A percentile compares a stretch with the other conserved stretches of the same genome.
Evolutionary conservation across 2,888 invertebrate species (phyloP).

Genomic region (Blera fallax): DNA sequence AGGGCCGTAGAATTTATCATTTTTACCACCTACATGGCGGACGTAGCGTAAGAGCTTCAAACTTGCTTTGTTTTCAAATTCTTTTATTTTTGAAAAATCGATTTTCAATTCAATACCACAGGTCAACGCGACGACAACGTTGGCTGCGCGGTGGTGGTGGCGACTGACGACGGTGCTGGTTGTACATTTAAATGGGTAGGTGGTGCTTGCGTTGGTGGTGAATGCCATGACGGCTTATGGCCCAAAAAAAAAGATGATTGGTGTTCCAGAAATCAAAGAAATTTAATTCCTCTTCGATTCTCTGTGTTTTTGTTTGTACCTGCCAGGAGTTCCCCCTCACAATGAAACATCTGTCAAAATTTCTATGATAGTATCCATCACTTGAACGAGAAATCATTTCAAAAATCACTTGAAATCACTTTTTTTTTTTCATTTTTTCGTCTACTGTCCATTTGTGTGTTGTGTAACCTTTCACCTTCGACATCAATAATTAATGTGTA

Average conservation of each 20-base stretch:
- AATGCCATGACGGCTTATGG: constrained; percentile 17
- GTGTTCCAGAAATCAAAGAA: constrained; percentile 37
- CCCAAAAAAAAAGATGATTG: constrained; percentile 14
- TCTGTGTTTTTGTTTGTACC: constrained; percentile 53
- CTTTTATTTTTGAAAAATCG: constrained; percentile 54
- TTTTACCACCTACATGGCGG: constrained; percentile 68
- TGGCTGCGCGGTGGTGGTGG: background rate
- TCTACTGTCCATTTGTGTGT: constrained; percentile 52
- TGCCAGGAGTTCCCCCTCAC: constrained; percentile 44
- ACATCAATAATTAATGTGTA: constrained; percentile 64
- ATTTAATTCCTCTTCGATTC: constrained; percentile 5
- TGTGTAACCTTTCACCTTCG: constrained; percentile 67
- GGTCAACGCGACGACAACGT: constrained; percentile 37
- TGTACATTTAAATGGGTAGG: constrained; percentile 27
- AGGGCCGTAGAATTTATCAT: constrained; percentile 68
- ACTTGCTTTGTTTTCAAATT: constrained; percentile 53
- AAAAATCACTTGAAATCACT: constrained; percentile 32
- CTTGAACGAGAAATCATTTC: constrained; percentile 48
- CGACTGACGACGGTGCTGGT: constrained; percentile 25
- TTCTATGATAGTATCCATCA: constrained; percentile 49
- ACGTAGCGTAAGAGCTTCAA: constrained; percentile 45
- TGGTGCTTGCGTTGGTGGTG: constrained; percentile 37
- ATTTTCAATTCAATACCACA: constrained; percentile 62
- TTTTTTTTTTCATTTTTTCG: no score
- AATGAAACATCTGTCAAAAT: constrained; percentile 64